phyloP scores from a whole-genome alignment of 2,113 vertebrate genomes.

The Zosterops lateralis region DNA sequence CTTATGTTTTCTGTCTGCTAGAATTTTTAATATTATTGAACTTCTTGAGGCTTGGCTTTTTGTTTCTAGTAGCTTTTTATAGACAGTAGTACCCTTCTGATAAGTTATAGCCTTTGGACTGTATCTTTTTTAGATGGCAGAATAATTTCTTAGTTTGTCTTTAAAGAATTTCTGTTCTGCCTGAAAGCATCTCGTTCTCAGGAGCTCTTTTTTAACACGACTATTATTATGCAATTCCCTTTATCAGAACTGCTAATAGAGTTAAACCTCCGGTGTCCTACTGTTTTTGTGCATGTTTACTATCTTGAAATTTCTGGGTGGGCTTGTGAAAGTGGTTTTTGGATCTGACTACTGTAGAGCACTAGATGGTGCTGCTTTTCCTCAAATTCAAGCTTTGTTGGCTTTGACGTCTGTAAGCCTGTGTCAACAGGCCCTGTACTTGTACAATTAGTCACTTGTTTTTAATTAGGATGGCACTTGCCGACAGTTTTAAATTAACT shows the following conservation, averaged over 20 bases:
- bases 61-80: neutral
- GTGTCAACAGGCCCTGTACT: neutral
- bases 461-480: constrained; percentile 46
- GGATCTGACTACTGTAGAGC: neutral
- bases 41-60: neutral
- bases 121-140: neutral
- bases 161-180: neutral
- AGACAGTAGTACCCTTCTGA: neutral
- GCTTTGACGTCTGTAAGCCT: neutral
- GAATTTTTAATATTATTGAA: neutral
- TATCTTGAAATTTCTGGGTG: neutral
- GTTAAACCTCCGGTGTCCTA: neutral
- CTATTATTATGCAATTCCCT: neutral
- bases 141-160: neutral
- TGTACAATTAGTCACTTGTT: constrained; percentile 28
- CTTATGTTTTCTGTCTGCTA: neutral
- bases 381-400: neutral
- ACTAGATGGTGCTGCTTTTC: constrained; percentile 64
- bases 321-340: neutral
- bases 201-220: neutral
- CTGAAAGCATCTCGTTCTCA: neutral
- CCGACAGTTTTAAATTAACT: constrained; percentile 22
- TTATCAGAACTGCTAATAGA: neutral
- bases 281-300: neutral
- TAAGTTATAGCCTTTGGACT: neutral